Base-by-base conservation (phyloP, 2,888 invertebrate species). In the Sepioteuthis lessoniana region DNA sequence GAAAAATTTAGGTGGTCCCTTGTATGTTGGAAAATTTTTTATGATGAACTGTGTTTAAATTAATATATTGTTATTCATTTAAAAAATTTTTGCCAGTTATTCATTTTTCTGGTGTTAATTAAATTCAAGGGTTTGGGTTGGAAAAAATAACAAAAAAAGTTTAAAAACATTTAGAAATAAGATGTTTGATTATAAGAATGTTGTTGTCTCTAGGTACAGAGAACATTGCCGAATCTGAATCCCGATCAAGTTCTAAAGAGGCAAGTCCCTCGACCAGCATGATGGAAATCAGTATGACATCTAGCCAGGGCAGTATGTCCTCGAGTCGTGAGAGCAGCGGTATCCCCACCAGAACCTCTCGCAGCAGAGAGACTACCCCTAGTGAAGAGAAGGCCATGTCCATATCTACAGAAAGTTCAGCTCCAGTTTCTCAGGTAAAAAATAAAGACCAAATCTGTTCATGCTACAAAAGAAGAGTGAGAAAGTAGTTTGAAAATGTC, bases 221-320 rank as follows among this genome's bases (percentile, higher is more conserved):
- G 76, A 96, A 95, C 93, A 94, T 96, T 93, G 95, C 96, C 90
- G 96, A 96, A 35, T 94, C 95, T 42, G 94, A 94, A 2, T 93
- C 93, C 31, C 90, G 55, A 21, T 55, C 91, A 91, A 91, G 90
- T 35, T 47, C 50, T 0, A 91, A 90, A 91, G 94, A 93, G 28
- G 95, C 95, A 28, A 96, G 96, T 94, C 95, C 95, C 28, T 95
- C 96, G 21, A 95, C 96, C 76, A 95, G 95, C 93, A 94, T 96
- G 94, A 76, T 76, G 76, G 76, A 76, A 16, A 76, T n/a, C 35
- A 94, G 95, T 7, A 94, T 94, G 19, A 94, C 94, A 35, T 95
- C 94, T 42, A 93, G 93, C 47, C 94, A 95, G 60, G 95, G 94
- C 19, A 94, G 95, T 37, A 55, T 94, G 28, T 90, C 94, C 31